Conservation (phyloP, 1,140 invertebrate species). For the Maniola jurtina region DNA sequence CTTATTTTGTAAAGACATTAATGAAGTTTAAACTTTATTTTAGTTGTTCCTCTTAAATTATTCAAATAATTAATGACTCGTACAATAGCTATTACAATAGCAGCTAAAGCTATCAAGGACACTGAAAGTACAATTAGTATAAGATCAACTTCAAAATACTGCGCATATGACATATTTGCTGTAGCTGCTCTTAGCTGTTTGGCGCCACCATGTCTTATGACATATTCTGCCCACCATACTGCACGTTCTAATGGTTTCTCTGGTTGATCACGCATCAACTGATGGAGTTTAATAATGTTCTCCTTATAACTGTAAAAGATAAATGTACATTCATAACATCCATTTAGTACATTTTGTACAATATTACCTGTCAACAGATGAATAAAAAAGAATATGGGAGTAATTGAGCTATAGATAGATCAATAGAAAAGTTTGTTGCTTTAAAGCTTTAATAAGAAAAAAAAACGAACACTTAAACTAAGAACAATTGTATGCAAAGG, state of each 20-base stretch:
- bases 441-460: too few relatives aligned
- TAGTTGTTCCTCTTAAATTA: background rate
- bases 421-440: too few relatives aligned
- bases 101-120: background rate
- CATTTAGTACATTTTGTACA: background rate
- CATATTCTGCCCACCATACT: constrained; percentile 32
- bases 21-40: background rate
- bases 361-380: too few relatives aligned
- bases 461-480: too few relatives aligned
- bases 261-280: constrained; percentile 25
- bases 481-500: too few relatives aligned
- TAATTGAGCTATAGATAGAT: too few relatives aligned
- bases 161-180: constrained; percentile 19
- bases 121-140: constrained; percentile 15
- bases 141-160: constrained; percentile 19
- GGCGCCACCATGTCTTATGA: constrained; percentile 23
- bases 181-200: constrained; percentile 17
- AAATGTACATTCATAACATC: background rate
- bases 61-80: background rate
- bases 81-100: background rate
- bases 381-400: too few relatives aligned
- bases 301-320: constrained; percentile 28
- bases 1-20: too few relatives aligned
- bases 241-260: constrained; percentile 20
- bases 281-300: constrained; percentile 23